phyloP scores from a whole-genome alignment of 2,888 invertebrate genomes.

The Galerucella nymphaeae region DNA sequence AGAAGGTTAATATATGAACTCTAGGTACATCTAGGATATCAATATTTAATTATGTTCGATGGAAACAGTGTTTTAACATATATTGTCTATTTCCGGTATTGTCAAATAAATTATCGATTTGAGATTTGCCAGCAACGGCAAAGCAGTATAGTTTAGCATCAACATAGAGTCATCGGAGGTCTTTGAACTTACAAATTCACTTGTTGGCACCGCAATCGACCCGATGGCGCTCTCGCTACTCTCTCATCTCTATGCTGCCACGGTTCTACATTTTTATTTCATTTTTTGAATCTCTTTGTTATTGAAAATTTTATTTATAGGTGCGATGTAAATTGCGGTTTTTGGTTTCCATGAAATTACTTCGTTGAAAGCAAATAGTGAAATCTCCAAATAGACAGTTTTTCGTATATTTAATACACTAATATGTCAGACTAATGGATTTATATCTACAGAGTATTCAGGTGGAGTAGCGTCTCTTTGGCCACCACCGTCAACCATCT shows the following conservation, averaged over 20 bases:
- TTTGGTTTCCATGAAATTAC: too few species aligned
- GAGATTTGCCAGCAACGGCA: constrained; percentile 35
- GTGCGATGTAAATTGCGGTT: not conserved
- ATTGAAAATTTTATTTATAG: not conserved
- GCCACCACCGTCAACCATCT: too few species aligned
- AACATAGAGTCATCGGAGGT: constrained; percentile 42
- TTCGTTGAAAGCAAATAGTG: too few species aligned
- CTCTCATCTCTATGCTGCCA: not conserved
- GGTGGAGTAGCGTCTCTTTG: too few species aligned
- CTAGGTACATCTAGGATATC: too few species aligned
- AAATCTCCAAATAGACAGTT: too few species aligned
- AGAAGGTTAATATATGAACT: too few species aligned
- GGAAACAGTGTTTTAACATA: too few species aligned
- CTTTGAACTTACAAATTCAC: constrained; percentile 49
- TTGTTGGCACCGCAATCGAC: constrained; percentile 42
- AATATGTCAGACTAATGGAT: too few species aligned
- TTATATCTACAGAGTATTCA: too few species aligned
- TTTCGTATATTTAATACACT: too few species aligned
- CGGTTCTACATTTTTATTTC: constrained; percentile 12
- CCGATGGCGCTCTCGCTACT: constrained; percentile 1
- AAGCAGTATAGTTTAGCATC: not conserved
- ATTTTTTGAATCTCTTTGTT: constrained; percentile 1
- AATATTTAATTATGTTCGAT: too few species aligned
- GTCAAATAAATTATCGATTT: constrained; percentile 45
- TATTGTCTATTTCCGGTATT: constrained; percentile 29